Evolutionary conservation across 2,888 invertebrate species (phyloP).

Genomic region (Rhagonycha lutea): DNA sequence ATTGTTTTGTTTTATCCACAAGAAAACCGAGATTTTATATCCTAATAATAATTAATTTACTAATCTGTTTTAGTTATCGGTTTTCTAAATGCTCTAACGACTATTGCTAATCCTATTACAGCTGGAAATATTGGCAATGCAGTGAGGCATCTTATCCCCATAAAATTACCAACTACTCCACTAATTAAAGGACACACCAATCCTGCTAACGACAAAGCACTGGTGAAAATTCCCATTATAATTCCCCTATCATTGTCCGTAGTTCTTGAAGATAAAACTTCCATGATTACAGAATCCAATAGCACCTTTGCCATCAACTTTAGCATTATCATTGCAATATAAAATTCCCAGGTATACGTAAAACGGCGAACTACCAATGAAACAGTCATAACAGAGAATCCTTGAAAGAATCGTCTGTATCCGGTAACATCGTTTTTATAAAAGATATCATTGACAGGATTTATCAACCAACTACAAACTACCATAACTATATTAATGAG

Average conservation of each 20-base stretch:
- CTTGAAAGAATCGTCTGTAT: slow-evolving; percentile 56
- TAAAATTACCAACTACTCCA: slow-evolving; percentile 59
- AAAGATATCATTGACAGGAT: slow-evolving; percentile 56
- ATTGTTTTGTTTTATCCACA: no score
- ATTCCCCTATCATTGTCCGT: slow-evolving; percentile 60
- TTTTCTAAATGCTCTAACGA: not conserved
- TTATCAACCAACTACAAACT: slow-evolving; percentile 57
- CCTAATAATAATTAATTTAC: no score
- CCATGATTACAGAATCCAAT: slow-evolving; percentile 59
- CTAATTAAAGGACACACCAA: slow-evolving; percentile 61
- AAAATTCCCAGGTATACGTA: slow-evolving; percentile 44
- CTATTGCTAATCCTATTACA: not conserved
- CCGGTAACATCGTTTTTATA: slow-evolving; percentile 57
- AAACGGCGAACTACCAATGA: slow-evolving; percentile 49
- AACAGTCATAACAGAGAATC: slow-evolving; percentile 57
- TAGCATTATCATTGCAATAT: slow-evolving; percentile 58
- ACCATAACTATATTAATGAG: slow-evolving; percentile 61
- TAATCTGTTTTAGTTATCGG: not conserved
- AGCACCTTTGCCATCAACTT: slow-evolving; percentile 59
- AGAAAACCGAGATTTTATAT: no score
- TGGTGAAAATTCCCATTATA: slow-evolving; percentile 64
- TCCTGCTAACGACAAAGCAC: slow-evolving; percentile 61
- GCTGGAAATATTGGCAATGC: slow-evolving; percentile 24
- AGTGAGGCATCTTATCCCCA: slow-evolving; percentile 54
- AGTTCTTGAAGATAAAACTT: slow-evolving; percentile 60